A percentile compares a stretch with the other conserved stretches of the same genome.
These are phyloP conservation scores for Antheraea assamensis DNA, from an alignment of 2,888 invertebrate species.

Conservation along the genomic window DNA sequence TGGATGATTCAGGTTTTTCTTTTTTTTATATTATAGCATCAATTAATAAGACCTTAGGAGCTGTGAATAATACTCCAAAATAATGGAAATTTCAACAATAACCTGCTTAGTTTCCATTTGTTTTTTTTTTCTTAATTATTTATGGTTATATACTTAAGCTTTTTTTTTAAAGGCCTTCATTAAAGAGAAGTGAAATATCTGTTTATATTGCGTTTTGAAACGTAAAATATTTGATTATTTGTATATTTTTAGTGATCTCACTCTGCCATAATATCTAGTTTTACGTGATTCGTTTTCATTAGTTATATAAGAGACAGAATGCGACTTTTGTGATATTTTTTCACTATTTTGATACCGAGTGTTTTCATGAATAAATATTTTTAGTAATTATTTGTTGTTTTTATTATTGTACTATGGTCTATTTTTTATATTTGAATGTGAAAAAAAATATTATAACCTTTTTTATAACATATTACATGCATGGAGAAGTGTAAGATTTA, in stretches of 20 bases:
- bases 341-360: background rate
- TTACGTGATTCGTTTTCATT: background rate
- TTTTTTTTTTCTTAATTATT: background rate
- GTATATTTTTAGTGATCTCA: background rate
- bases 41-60: too few species aligned
- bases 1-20: too few species aligned
- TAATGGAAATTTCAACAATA: background rate
- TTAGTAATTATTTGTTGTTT: background rate
- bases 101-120: background rate
- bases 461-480: too few species aligned
- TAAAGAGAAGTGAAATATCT: background rate
- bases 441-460: too few species aligned
- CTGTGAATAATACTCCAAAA: background rate
- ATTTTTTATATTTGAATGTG: too few species aligned
- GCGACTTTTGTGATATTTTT: background rate
- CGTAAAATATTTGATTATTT: background rate
- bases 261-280: conserved; percentile 1
- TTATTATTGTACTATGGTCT: too few species aligned
- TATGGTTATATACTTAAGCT: background rate
- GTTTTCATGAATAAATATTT: background rate
- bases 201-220: background rate
- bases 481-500: too few species aligned
- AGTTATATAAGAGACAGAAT: background rate
- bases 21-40: background rate
- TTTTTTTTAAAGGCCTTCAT: background rate